Evolutionary conservation across 2,113 vertebrate genomes (phyloP).

Genomic region (Pseudopodoces humilis): DNA sequence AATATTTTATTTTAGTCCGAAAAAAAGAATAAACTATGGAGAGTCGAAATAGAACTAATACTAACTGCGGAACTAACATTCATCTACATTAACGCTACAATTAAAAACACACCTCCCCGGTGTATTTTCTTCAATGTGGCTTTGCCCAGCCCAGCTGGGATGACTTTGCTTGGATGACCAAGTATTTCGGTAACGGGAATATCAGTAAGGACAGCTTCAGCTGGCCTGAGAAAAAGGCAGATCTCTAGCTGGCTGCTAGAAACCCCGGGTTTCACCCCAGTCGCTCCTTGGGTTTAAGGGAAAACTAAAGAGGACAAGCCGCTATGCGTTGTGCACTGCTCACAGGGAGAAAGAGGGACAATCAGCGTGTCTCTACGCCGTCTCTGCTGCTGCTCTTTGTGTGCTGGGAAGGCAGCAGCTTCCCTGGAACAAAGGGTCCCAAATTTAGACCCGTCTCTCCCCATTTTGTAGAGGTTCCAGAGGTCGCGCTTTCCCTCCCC

Average conservation of each 20-base stretch:
- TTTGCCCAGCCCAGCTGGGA: not conserved
- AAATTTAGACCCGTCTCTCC: not conserved
- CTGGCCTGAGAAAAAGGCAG: not conserved
- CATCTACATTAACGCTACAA: not conserved
- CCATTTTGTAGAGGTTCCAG: not conserved
- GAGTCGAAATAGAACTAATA: not conserved
- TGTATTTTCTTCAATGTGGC: not conserved
- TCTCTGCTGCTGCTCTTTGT: not conserved
- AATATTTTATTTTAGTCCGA: not conserved
- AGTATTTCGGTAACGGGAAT: not conserved
- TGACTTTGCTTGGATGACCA: not conserved
- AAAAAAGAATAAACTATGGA: not conserved
- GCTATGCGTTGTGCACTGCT: not conserved
- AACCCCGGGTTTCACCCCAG: not conserved
- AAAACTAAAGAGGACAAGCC: not conserved
- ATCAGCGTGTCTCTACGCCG: not conserved
- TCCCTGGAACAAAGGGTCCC: not conserved
- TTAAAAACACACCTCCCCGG: not conserved
- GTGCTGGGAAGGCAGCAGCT: not conserved
- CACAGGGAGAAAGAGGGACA: not conserved
- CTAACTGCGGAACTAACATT: not conserved
- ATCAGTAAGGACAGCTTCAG: not conserved
- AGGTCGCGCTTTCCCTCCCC: not conserved
- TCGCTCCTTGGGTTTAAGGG: not conserved
- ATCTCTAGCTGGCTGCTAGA: not conserved